Evolutionary conservation across 2,888 invertebrate genomes (phyloP), one percentile per base, ranked within the genome.

Genomic region (Drosophila diplacantha): DNA sequence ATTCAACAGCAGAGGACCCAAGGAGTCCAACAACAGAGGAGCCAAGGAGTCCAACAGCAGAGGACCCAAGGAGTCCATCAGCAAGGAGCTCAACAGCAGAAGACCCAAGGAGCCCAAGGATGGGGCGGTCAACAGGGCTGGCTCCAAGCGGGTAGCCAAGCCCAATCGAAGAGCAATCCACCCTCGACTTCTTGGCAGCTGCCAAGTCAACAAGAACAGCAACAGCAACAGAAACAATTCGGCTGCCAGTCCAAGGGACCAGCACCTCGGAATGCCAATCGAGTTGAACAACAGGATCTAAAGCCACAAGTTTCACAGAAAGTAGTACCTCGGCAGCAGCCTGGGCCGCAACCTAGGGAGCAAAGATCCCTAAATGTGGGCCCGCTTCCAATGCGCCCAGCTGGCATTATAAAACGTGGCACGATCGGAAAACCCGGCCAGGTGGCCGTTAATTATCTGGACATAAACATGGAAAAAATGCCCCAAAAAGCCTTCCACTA

Each of bases 401-500:
- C 34, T 0, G 69, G 69, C 4, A 39, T 14, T 11, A 77, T 87
- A 14, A 65, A 62, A 14, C 83, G 85, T 9, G 88, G 88, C 7
- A 85, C 75, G 0, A 37, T 70, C n/a, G 90, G 92, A 0, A 85
- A 87, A 5, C 69, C 49, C 5, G 88, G 91, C 0, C 81, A 51
- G 29, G 88, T 93, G 0, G 85, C 91, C 29, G 91, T 92, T 0
- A 95, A 95, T 80, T 93, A 94, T 85, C 86, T 95, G 46, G 86
- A 89, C 22, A 88, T 94, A 70, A 79, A 84, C 8, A 88, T 93
- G 51, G 58, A 74, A 2, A 87, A 89, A 61, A 89, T 91, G 41
- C 87, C 90, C 5, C 69, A 84, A 8, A 74, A 70, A 0, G 90
- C 90, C 85, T 87, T 90, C 81, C 97, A 98, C 81, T 98, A 98